Base-by-base conservation (phyloP, 2,888 invertebrate genomes). In the Dexiosoma caninum region DNA sequence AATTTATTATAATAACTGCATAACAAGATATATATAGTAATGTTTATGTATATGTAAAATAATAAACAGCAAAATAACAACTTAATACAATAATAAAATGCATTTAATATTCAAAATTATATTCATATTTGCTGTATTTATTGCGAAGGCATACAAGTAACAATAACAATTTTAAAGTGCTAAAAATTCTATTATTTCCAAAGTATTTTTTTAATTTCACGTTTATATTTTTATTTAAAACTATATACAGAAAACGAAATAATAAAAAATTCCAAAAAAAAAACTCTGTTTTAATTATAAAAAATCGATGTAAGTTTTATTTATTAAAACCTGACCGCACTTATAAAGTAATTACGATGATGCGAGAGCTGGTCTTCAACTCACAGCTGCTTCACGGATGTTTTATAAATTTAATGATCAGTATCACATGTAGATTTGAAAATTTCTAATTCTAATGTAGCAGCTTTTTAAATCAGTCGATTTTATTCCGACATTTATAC, bases 81-180 rank as follows among this genome's bases (percentile, higher is more conserved):
- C 53, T 46, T 64, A 76, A 51, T 62, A 71, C 72, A 76, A 81
- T 77, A 77, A 81, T 69, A 62, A 76, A 77, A 67, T 62, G 81
- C 81, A 81, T 81, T 81, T 81, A 81, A 72, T 72, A 75, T 71
- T 66, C 14, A 10, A 23, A 69, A 75, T 70, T 66, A 59, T 53
- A 40, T 72, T 80, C 49, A 62, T 80, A 71, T 53, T 71, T 16
- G 30, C 27, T 42, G 35, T 74, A 60, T 79, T 66, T 37, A 55
- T 66, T 27, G 35, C n/a, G 53, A 66, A 19, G 67, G 57, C 30
- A 16, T 42, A 40, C 23, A 21, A 14, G 6, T 3, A 32, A 40
- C 12, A 53, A 59, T 46, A 66, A 57, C 23, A 46, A 27, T 46
- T 57, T n/a, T n/a, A n/a, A n/a, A n/a, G n/a, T n/a, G n/a, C n/a